Evolutionary conservation across 2,797 vertebrate species (phyloP).

Genomic region (Hippopotamyrus pictus): DNA sequence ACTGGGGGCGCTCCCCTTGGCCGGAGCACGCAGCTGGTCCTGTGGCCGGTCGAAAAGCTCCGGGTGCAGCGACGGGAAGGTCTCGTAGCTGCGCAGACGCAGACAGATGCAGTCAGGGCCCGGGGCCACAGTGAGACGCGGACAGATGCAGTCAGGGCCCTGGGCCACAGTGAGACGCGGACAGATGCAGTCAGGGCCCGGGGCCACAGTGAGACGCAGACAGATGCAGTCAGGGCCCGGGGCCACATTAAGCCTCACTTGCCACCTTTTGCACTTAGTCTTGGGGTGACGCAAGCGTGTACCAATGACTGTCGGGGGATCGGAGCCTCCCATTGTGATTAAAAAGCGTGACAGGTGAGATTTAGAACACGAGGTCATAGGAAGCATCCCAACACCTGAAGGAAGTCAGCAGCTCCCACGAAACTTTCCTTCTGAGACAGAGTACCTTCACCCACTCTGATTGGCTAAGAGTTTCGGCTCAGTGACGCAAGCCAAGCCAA

Average conservation of each 20-base stretch:
- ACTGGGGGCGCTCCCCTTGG: slow-evolving; percentile 77
- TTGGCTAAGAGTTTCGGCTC: not conserved
- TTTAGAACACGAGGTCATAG: not conserved
- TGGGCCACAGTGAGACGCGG: not conserved
- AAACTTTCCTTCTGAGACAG: not conserved
- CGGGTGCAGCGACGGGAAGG: slow-evolving; percentile 69
- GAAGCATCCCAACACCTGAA: not conserved
- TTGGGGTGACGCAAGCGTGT: not conserved
- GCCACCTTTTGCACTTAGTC: not conserved
- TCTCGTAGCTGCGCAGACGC: slow-evolving; percentile 68
- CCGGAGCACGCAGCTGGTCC: slow-evolving; percentile 69
- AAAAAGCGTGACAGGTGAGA: not conserved
- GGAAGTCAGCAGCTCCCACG: not conserved
- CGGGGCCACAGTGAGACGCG: not conserved
- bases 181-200: not conserved
- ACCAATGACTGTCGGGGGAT: not conserved
- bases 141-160: not conserved
- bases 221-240: not conserved
- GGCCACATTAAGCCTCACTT: not conserved
- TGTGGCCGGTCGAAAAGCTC: slow-evolving; percentile 78
- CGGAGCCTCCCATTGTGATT: not conserved
- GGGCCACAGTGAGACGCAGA: not conserved
- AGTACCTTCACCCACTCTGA: not conserved
- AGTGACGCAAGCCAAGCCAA: no score
- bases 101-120: not conserved